Conservation (phyloP, 1,140 invertebrate species). For the Drosophila sechellia region DNA sequence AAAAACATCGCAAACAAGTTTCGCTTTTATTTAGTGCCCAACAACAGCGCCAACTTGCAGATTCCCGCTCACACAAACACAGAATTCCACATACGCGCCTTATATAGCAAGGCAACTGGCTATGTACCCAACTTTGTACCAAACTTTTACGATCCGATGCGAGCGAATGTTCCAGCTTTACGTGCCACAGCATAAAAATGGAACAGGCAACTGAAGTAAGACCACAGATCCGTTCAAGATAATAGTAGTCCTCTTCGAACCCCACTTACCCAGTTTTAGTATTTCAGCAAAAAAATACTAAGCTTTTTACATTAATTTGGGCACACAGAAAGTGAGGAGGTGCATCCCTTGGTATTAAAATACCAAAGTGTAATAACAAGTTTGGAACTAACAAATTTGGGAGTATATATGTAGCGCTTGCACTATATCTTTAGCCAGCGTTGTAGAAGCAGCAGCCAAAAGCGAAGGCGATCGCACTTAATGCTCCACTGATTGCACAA, state of each 20-base stretch:
- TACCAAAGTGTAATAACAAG: no score
- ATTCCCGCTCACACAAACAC: conserved; percentile 51
- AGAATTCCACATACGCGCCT: conserved; percentile 33
- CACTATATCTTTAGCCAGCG: neutral
- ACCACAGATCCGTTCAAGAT: conserved; percentile 1
- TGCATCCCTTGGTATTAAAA: no score
- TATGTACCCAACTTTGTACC: conserved; percentile 42
- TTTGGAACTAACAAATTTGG: no score
- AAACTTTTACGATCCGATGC: conserved; percentile 41
- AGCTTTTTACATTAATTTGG: neutral
- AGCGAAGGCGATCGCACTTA: conserved; percentile 63
- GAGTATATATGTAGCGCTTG: neutral
- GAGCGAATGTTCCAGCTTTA: conserved; percentile 53
- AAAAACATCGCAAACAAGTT: conserved; percentile 72
- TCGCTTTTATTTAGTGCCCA: conserved; percentile 81
- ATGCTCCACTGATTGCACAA: conserved; percentile 82
- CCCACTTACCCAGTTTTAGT: neutral
- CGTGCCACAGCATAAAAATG: conserved; percentile 80
- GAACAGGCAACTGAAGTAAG: conserved; percentile 49
- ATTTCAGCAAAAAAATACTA: neutral
- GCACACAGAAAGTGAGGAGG: neutral
- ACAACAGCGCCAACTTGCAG: conserved; percentile 68
- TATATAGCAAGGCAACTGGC: conserved; percentile 38
- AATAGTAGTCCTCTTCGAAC: neutral
- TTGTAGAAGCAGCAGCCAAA: conserved; percentile 24